Percentiles rank a stretch among this genome's conserved stretches.
phyloP scores from a whole-genome alignment of 1,140 invertebrate species.

The Caenorhabditis briggsae region DNA sequence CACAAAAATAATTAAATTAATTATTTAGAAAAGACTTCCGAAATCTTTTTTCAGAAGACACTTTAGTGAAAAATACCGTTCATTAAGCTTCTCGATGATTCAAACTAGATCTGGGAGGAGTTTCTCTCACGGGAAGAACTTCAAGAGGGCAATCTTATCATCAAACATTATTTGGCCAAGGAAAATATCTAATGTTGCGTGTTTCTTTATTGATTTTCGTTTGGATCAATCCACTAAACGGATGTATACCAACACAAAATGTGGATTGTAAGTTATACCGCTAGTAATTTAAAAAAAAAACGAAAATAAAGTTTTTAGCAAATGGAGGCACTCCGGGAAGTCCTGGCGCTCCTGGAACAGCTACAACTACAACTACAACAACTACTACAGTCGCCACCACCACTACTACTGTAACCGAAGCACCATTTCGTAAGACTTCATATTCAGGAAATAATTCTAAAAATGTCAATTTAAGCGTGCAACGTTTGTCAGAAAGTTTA shows the following conservation, averaged over 20 bases:
- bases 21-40: not conserved
- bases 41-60: not conserved
- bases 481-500: not conserved
- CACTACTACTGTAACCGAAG: slow-evolving; percentile 25
- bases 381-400: slow-evolving; percentile 4
- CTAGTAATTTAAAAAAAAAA: not conserved
- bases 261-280: not conserved
- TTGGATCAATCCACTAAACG: not conserved
- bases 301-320: not conserved
- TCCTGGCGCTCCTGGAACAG: not conserved
- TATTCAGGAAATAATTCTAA: not conserved
- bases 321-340: not conserved
- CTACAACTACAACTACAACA: slow-evolving; percentile 2
- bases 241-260: slow-evolving; percentile 9
- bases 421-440: not conserved
- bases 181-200: not conserved
- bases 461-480: not conserved
- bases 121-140: not conserved
- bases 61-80: slow-evolving; percentile 16
- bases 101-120: slow-evolving; percentile 35
- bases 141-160: not conserved
- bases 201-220: not conserved
- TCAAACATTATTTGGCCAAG: not conserved
- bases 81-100: not conserved
- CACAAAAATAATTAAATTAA: not conserved